Evolutionary conservation across 2,888 invertebrate species (phyloP).

Genomic region (Diarsia brunnea): DNA sequence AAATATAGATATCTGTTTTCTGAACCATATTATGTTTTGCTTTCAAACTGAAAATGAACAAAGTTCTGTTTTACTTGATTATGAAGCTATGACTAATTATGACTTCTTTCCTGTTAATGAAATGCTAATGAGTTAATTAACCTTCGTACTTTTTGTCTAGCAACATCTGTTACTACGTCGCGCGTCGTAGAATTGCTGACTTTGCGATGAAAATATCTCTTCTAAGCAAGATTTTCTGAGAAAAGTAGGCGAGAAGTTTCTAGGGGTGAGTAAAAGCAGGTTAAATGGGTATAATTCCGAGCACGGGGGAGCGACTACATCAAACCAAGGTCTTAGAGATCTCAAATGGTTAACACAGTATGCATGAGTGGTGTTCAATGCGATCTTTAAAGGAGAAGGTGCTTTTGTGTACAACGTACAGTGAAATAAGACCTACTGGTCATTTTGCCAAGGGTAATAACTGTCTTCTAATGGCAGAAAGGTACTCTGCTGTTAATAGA

Average conservation of each 20-base stretch:
- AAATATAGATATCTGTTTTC: neutral
- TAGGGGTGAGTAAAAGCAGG: neutral
- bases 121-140: constrained; percentile 32
- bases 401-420: neutral
- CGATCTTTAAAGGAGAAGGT: no score
- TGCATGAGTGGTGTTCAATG: neutral
- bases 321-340: neutral
- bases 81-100: constrained; percentile 18
- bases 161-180: neutral
- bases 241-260: neutral
- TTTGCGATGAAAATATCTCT: neutral
- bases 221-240: neutral
- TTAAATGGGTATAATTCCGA: neutral
- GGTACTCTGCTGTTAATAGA: neutral
- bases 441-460: neutral
- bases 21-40: constrained; percentile 2
- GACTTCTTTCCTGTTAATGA: constrained; percentile 6
- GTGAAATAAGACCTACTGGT: neutral
- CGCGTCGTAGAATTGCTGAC: neutral
- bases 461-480: neutral
- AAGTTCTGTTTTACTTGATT: neutral
- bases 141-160: constrained; percentile 5
- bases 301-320: neutral
- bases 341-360: neutral
- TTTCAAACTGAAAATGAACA: constrained; percentile 2